phyloP scores from a whole-genome alignment of 2,888 invertebrate genomes.

The Drosophila aldrichi region DNA sequence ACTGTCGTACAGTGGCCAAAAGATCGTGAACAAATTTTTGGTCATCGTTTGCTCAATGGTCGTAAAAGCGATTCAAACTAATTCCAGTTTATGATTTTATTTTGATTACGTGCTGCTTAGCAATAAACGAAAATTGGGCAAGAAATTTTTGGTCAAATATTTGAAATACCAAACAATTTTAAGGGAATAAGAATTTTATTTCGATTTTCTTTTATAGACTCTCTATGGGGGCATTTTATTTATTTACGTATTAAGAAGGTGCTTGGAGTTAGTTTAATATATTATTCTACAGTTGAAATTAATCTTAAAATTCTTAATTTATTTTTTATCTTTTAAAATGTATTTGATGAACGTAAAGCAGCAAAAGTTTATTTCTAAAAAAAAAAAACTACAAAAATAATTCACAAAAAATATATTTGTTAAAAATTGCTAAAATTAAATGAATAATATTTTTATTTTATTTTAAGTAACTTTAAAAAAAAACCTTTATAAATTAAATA shows the following conservation, averaged over 20 bases:
- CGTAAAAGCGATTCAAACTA: slow-evolving; percentile 28
- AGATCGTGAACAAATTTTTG: not conserved
- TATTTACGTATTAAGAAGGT: not conserved
- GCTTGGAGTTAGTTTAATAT: not conserved
- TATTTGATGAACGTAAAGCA: no score
- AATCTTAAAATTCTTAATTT: not conserved
- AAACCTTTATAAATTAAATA: no score
- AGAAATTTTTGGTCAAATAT: slow-evolving; percentile 9
- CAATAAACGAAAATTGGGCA: slow-evolving; percentile 21
- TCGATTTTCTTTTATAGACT: not conserved
- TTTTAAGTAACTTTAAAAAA: no score
- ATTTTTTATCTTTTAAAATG: no score
- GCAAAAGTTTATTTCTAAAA: no score
- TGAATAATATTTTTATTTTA: no score
- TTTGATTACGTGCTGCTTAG: slow-evolving; percentile 11
- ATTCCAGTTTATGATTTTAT: slow-evolving; percentile 46
- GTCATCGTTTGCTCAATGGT: slow-evolving; percentile 24
- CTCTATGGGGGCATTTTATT: no score
- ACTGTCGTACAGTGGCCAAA: slow-evolving; percentile 43
- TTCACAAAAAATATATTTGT: no score
- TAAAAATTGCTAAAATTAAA: no score
- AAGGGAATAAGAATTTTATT: not conserved
- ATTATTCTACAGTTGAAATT: not conserved
- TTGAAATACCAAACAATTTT: slow-evolving; percentile 1
- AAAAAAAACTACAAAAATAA: no score